These are phyloP conservation scores for Patella ulyssiponensis DNA, from an alignment of 2,888 invertebrate genomes.

Conservation along the genomic window DNA sequence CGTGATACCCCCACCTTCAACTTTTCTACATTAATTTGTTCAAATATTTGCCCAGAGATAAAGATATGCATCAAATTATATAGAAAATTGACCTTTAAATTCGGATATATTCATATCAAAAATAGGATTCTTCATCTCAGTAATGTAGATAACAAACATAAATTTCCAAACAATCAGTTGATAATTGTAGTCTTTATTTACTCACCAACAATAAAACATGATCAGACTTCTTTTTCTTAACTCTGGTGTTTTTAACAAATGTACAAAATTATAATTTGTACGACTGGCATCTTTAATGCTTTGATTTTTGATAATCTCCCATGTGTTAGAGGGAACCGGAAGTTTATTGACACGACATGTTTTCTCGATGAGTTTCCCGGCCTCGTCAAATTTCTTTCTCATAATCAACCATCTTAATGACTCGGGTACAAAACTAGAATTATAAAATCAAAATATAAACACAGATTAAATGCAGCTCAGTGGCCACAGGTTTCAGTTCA, in stretches of 20 bases:
- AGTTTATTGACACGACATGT: conserved; percentile 54
- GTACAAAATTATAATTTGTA: conserved; percentile 48
- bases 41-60: too few species aligned
- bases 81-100: too few species aligned
- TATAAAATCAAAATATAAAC: neutral
- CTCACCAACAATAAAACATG: conserved; percentile 67
- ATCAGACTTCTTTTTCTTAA: conserved; percentile 63
- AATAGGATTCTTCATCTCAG: too few species aligned
- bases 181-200: too few species aligned
- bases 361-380: conserved; percentile 46
- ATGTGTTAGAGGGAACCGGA: conserved; percentile 43
- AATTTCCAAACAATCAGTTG: too few species aligned
- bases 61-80: too few species aligned
- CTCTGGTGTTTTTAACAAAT: conserved; percentile 58
- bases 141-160: too few species aligned
- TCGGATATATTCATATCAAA: too few species aligned
- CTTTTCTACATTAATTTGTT: too few species aligned
- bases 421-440: conserved; percentile 62
- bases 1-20: too few species aligned
- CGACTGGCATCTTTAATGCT: conserved; percentile 36
- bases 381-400: conserved; percentile 47
- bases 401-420: conserved; percentile 65
- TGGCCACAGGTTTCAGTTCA: neutral
- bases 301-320: conserved; percentile 40
- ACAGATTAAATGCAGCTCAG: too few species aligned